Evolutionary conservation across 2,113 vertebrate genomes (phyloP), one percentile per base, ranked within the genome.

Genomic region (Neolamprologus fasciatus): DNA sequence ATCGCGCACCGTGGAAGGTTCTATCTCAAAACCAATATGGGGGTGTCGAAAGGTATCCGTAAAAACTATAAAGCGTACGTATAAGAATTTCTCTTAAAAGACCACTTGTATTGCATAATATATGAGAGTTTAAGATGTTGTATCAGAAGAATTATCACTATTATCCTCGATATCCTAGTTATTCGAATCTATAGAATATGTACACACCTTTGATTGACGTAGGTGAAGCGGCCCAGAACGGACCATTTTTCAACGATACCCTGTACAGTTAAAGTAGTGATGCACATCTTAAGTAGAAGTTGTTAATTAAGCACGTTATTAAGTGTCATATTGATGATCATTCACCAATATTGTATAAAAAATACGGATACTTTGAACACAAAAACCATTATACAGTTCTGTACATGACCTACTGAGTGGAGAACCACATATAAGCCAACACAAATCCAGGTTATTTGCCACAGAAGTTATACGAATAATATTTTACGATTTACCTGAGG

Each of bases 1-100:
- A 92, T 93, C 92, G 90, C 91, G 87, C 94, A 93, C 76, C 79
- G 50, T 57, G 95, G 94, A 93, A 87, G 63, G 80, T 87, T 94
- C 33, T 94, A 96, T 87, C 19, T 92, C 17, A 3, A 2, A 47
- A 14, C 33, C 14, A 86, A 93, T 84, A 91, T 35, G 89, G 95
- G 96, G 95, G 95, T 58, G 88, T 68, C 9, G 7, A 4, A 8
- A 50, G 21, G 37, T 28, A 19, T 31, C 21, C 54, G 16, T 51
- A 3, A 28, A 28, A 3, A 63, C 26, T 61, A 40, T 17, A 42
- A 31, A n/a, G 40, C 1, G 1, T 1, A 5, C 17, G 47, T 42
- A 23, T 13, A 2, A 35, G 19, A 31, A 37, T 3, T n/a, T 6
- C 4, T 2, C 4, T 14, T 7, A 2, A 42, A 57, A 31, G 3